Evolutionary conservation across 1,140 invertebrate species (phyloP), one percentile per base, ranked within the genome.

Genomic region (Zophobas atratus): DNA sequence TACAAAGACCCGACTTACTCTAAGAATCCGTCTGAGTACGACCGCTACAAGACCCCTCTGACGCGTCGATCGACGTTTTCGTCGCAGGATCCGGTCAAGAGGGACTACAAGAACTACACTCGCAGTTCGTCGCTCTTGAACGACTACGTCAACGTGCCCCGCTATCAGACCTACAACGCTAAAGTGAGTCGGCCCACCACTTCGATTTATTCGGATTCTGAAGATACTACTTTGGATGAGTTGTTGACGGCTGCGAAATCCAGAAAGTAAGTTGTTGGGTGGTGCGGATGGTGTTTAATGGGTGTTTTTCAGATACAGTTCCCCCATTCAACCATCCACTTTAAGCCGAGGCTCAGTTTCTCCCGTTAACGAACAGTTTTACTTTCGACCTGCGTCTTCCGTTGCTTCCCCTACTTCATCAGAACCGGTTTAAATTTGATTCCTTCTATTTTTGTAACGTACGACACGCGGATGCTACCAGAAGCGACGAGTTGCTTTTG

Each of bases 131-230:
- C 84, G n/a, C 74, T 82, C 5, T 43, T 83, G 39, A 85, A 82
- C 55, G 85, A 85, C 77, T 86, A 86, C 75, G 84, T 85, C 8
- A 85, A 86, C 72, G 78, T 86, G 6, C 84, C 83, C 75, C 80
- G 79, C 8, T 83, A 83, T 36, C 81, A 82, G 67, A 83, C 81
- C 38, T 84, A 84, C 53, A 86, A 83, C 81, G 82, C 84, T 33
- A 79, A 81, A 79, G 81, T 84, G 53, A 81, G 76, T 35, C 80
- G 80, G 38, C 81, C 81, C 48, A 77, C 74, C 36, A 76, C 79
- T 57, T 79, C 78, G 8, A 46, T 82, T 43, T 83, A 82, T 75
- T 79, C 83, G 5, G 84, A 84, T 75, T 81, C 80, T 77, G 84
- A 84, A 63, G 81, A 79, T 80, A 78, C 77, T 77, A 76, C 71